Evolutionary conservation across 1,140 invertebrate species (phyloP).

Genomic region (Habropoda laboriosa): DNA sequence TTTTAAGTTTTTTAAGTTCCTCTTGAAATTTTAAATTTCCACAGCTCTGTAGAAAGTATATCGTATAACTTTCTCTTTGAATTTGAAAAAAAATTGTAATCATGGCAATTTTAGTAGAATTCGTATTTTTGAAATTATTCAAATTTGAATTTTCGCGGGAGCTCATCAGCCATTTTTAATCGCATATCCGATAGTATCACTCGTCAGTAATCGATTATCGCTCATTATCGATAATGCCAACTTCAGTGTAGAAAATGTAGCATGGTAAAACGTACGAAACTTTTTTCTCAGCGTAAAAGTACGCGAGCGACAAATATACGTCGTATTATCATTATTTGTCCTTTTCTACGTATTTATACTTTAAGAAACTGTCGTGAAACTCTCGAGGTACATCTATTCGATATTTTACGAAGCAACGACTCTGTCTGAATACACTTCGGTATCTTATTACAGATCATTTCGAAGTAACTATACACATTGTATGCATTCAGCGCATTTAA

Average conservation of each 20-base stretch:
- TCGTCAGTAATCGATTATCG: neutral
- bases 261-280: neutral
- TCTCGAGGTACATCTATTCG: neutral
- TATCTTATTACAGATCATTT: constrained; percentile 12
- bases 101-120: neutral
- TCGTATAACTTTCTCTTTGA: neutral
- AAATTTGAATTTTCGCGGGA: constrained; percentile 4
- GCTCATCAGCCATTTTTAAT: neutral
- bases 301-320: constrained; percentile 1
- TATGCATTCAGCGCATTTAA: constrained; percentile 1
- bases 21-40: neutral
- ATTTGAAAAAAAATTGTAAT: neutral
- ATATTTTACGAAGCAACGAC: constrained; percentile 20
- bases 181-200: neutral
- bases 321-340: constrained; percentile 17
- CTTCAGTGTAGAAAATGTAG: neutral
- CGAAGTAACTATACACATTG: neutral
- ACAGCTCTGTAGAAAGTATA: too few species aligned
- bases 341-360: constrained; percentile 16
- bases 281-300: constrained; percentile 1
- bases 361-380: constrained; percentile 20
- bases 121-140: neutral
- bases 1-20: too few species aligned
- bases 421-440: constrained; percentile 3
- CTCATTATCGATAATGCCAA: neutral